Base-by-base conservation (phyloP, 1,140 invertebrate species). In the Hyles vespertilio region DNA sequence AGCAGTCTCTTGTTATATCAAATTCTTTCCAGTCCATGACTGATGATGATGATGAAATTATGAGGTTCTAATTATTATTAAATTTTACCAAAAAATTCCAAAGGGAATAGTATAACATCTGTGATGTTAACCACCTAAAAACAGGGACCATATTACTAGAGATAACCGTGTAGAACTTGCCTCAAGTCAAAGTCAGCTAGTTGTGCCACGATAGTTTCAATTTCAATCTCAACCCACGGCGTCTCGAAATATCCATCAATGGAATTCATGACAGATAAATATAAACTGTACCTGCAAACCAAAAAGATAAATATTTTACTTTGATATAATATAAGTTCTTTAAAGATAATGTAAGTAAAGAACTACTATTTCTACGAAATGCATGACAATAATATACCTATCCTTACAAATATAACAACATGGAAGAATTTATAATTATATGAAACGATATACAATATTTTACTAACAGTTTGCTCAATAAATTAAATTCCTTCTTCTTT, bases 201-300 rank as follows among this genome's bases (percentile, higher is more conserved):
- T 81, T 97, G 95, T 5, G 90, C 83, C 54, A 93, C 94, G 55
- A 98, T 97, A 53, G 91, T 91, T 68, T 96, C 95, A 64, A 95
- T 96, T 78, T 97, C 94, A 59, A 98, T 93, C 58, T 96, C 94
- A 5, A 90, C 82, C 96, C 96, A 98, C 1, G 93, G 90, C 52
- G 96, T 94, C 72, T 96, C 95, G 72, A 92, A 96, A 74, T 97
- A 97, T 1, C 94, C 94, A 72, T 96, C 94, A 9, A 98, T 94
- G 5, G 94, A 93, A 61, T 94, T 93, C 85, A 96, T 94, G 3
- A 98, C 96, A 73, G 93, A 86, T 32, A 94, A 77, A 87, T 97
- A 98, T 22, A 98, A 87, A 32, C 91, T 91, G 59, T 93, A 89
- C 48, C 86, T 89, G 65, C 66, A 71, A 74, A 50, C 22, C 22